Evolutionary conservation across 2,888 invertebrate genomes (phyloP), one percentile per base, ranked within the genome.

Genomic region (Parnassius apollo): DNA sequence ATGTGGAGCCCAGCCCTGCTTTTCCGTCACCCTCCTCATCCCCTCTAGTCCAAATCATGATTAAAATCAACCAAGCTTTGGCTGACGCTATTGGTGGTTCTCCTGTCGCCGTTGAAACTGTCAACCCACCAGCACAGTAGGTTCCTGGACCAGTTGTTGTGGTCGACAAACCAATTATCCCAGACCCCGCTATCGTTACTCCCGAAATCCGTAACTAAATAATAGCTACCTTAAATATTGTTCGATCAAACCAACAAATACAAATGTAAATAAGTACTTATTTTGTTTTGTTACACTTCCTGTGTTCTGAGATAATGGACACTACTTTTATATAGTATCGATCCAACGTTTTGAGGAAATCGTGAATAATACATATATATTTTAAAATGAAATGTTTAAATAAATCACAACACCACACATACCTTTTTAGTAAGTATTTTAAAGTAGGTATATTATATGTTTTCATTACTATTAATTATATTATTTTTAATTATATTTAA

Each of bases 21-120:
- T 62, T 61, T 10, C 67, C 67, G 13, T 61, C 65, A 4, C 50
- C 66, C 25, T 61, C 55, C 60, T 52, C 54, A 55, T 57, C 70
- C 55, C 70, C 71, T n/a, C 68, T 73, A 10, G 71, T 75, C 9
- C 70, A 72, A 62, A 68, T 74, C 68, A 71, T 70, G 66, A 49
- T 72, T 51, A 71, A 71, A 66, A 67, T 71, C 53, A 48, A 48
- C 12, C 65, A 68, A 61, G 42, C 59, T n/a, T 50, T 62, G n/a
- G 54, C 54, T 49, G 45, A 46, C 60, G 48, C 44, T 7, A 13
- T 51, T 22, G 51, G 10, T 51, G 51, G 51, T 9, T 13, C 22
- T 9, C 45, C 18, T 42, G 61, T 61, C 45, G 50, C 35, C 35
- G 51, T 60, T 11, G 61, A 25, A 2, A 51, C 51, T 22, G n/a